Evolutionary conservation across 2,113 vertebrate species (phyloP), one percentile per base, ranked within the genome.

Genomic region (Amblyornis subalaris): DNA sequence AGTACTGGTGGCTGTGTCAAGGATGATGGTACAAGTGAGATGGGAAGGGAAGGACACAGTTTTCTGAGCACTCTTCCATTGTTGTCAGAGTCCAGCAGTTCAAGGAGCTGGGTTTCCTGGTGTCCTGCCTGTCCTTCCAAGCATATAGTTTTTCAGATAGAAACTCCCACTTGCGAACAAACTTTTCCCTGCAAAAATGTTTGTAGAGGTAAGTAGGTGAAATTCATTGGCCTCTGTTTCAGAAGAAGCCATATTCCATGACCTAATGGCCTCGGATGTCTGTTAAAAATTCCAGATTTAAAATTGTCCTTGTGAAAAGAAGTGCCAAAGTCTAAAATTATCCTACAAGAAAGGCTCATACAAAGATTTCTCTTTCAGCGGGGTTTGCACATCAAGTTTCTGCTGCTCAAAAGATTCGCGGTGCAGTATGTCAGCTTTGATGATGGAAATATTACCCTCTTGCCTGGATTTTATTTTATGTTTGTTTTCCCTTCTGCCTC

Each of bases 401-500:
- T 95, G 61, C 89, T 74, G 40, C 76, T 85, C 77, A 38, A 24
- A 91, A 42, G 66, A 57, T 80, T 85, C 2, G 0, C 35, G 33
- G 77, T 33, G 53, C 77, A 51, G 25, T 10, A 6, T 60, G 86
- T 78, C 62, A 38, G 57, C 80, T 92, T 92, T 86, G 86, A 64
- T 67, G 83, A 92, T 36, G 85, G 91, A 96, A 90, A 84, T 85
- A 89, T 24, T 86, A 40, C 61, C 48, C 76, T 84, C 80, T 90
- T 92, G 57, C 86, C 89, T 53, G 53, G 38, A 10, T 88, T 95
- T 67, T 88, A 67, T 66, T 90, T 90, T 88, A 73, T 55, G 40
- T 81, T 92, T 94, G 73, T 78, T 95, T 96, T 95, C 89, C 54
- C 86, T 90, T 78, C 77, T 94, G 67, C 71, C 35, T 72, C 36